These are phyloP conservation scores for Hycleus phaleratus DNA, from an alignment of 1,140 invertebrate genomes.

Conservation along the genomic window DNA sequence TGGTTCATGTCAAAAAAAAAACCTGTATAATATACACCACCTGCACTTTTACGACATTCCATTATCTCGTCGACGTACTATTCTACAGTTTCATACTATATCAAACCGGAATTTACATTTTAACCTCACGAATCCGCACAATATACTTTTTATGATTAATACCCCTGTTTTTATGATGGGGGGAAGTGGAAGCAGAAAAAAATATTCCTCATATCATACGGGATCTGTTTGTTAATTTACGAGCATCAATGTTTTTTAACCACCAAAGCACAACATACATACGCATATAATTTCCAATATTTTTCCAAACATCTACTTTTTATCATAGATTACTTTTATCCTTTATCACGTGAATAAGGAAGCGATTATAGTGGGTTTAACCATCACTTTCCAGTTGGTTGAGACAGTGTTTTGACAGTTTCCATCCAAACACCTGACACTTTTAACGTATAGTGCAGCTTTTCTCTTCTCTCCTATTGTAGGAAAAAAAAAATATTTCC, in stretches of 20 bases:
- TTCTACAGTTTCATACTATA: conserved; percentile 2
- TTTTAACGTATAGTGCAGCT: background rate
- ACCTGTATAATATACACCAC: conserved; percentile 12
- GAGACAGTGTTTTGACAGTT: background rate
- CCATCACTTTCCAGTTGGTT: background rate
- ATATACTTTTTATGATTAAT: conserved; percentile 14
- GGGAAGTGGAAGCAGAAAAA: too few species aligned
- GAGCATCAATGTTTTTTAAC: conserved; percentile 7
- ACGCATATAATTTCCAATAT: background rate
- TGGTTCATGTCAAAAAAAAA: conserved; percentile 12
- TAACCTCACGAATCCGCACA: conserved; percentile 10
- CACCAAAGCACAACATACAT: background rate
- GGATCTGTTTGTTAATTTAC: background rate
- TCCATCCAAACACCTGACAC: background rate
- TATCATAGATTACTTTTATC: too few species aligned
- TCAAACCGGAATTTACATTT: conserved; percentile 16
- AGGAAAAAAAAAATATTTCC: background rate
- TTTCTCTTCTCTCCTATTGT: background rate
- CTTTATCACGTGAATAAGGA: too few species aligned
- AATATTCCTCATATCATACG: too few species aligned
- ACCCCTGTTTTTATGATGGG: too few species aligned
- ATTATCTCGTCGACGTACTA: background rate
- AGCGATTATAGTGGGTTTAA: too few species aligned
- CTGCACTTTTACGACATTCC: conserved; percentile 17
- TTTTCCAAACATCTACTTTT: background rate